These are phyloP conservation scores for Achroia grisella DNA, from an alignment of 1,140 invertebrate genomes.

Conservation along the genomic window DNA sequence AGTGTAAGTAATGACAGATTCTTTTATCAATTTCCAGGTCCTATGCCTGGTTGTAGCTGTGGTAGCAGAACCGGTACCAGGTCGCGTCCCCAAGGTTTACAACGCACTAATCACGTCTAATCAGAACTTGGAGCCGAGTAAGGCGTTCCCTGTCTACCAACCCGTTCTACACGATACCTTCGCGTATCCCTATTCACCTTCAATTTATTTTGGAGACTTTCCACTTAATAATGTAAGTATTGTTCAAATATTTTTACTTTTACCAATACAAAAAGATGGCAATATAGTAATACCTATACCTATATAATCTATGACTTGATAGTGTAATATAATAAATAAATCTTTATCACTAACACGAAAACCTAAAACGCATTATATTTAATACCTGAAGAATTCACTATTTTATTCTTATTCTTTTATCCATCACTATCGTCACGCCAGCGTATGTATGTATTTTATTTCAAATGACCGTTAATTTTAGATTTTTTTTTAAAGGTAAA, in stretches of 20 bases:
- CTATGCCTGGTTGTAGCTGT: slow-evolving; percentile 18
- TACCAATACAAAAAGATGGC: neutral
- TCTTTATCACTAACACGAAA: too few species aligned
- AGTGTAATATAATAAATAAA: too few species aligned
- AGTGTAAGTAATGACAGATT: neutral
- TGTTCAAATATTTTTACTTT: neutral
- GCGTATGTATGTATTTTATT: too few species aligned
- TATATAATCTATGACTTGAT: too few species aligned
- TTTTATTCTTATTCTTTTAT: too few species aligned
- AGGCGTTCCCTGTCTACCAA: slow-evolving; percentile 82
- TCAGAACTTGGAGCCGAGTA: slow-evolving; percentile 81
- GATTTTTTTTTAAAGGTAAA: too few species aligned
- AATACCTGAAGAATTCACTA: too few species aligned
- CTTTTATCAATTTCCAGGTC: slow-evolving; percentile 32
- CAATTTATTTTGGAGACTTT: slow-evolving; percentile 49
- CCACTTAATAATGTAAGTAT: slow-evolving; percentile 47
- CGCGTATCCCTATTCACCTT: slow-evolving; percentile 69
- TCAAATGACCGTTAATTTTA: too few species aligned
- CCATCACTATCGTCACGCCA: too few species aligned
- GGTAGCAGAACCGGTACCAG: slow-evolving; percentile 62
- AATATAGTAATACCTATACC: too few species aligned
- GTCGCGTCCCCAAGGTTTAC: slow-evolving; percentile 80
- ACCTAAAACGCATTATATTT: too few species aligned
- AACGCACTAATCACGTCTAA: slow-evolving; percentile 84
- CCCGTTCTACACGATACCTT: slow-evolving; percentile 77